These are phyloP conservation scores for Pogona vitticeps DNA, from an alignment of 2,113 vertebrate species.

Conservation along the genomic window DNA sequence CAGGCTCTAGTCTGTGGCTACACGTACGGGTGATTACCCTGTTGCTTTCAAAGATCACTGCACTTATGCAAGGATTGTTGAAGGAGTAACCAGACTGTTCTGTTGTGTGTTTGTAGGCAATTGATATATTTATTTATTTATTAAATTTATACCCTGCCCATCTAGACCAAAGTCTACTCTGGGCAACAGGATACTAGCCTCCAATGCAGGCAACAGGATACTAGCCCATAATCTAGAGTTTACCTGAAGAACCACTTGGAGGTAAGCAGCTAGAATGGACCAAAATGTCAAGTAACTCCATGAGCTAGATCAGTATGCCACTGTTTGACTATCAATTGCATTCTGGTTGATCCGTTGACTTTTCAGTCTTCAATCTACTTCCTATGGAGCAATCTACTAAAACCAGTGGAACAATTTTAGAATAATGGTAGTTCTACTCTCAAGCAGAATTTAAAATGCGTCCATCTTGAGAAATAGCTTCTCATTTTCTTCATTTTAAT, in stretches of 20 bases:
- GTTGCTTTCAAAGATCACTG: too few species aligned
- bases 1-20: too few species aligned
- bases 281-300: not conserved
- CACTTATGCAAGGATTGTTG: too few species aligned
- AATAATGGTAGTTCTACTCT: not conserved
- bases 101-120: too few species aligned
- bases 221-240: not conserved
- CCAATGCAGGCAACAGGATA: too few species aligned
- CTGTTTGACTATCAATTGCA: not conserved
- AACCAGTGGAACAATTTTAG: not conserved
- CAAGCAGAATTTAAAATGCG: not conserved
- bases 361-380: not conserved
- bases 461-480: not conserved
- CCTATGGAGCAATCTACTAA: not conserved
- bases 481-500: not conserved
- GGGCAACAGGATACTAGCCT: too few species aligned
- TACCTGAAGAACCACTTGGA: not conserved
- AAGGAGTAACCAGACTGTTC: too few species aligned
- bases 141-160: too few species aligned
- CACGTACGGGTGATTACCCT: too few species aligned
- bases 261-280: not conserved
- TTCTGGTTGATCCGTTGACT: not conserved
- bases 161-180: too few species aligned
- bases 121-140: too few species aligned
- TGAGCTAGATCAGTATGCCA: not conserved